These are phyloP conservation scores for Tyto alba DNA, from an alignment of 2,113 vertebrate species.

Conservation along the genomic window DNA sequence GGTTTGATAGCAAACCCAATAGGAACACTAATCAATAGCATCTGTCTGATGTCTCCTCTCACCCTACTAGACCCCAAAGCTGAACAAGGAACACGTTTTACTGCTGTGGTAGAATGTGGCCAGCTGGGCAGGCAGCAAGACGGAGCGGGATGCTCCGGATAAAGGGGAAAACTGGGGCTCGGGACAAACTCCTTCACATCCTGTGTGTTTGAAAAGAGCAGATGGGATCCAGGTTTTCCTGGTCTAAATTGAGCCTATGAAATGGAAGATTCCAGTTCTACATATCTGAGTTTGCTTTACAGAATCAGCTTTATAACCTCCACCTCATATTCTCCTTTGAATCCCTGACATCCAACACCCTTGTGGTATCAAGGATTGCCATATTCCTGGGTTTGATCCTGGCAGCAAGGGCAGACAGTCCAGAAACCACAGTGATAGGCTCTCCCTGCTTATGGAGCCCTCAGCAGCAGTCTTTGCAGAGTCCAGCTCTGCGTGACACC, in stretches of 20 bases:
- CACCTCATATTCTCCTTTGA: not conserved
- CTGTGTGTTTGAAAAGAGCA: not conserved
- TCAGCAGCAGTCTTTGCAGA: not conserved
- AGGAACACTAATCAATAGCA: not conserved
- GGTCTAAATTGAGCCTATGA: not conserved
- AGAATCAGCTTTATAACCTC: not conserved
- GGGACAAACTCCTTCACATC: fast-evolving
- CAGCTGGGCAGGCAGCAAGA: not conserved
- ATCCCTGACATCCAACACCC: not conserved
- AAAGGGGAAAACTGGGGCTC: not conserved
- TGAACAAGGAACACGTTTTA: fast-evolving
- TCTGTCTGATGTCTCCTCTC: not conserved
- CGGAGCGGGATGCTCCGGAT: not conserved
- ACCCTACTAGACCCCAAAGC: not conserved
- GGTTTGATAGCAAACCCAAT: not conserved
- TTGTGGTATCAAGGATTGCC: fast-evolving
- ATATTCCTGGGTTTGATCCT: fast-evolving
- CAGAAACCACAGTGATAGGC: not conserved
- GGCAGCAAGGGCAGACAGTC: not conserved
- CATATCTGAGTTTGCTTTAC: fast-evolving
- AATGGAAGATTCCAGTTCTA: not conserved
- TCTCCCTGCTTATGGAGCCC: not conserved
- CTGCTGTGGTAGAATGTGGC: not conserved
- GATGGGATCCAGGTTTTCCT: not conserved
- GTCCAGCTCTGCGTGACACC: not conserved